A percentile compares a stretch with the other conserved stretches of the same genome.
Conservation (phyloP, 1,140 invertebrate species). For the Tribolium castaneum region DNA sequence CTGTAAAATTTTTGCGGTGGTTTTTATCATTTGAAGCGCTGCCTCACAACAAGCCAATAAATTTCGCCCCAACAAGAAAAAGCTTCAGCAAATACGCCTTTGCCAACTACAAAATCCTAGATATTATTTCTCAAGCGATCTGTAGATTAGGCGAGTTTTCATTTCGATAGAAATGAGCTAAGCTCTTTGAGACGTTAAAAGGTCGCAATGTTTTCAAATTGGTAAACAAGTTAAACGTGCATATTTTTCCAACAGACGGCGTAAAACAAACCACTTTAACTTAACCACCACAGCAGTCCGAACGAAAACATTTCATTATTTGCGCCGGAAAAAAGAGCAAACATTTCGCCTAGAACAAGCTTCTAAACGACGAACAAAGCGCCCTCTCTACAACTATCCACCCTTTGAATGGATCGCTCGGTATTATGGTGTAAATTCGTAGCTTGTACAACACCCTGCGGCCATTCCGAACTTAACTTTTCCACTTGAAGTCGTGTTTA, state of each 20-base stretch:
- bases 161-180: too few relatives aligned
- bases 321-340: not conserved
- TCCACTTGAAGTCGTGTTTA: conserved; percentile 11
- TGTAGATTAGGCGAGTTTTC: too few relatives aligned
- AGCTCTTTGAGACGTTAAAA: too few relatives aligned
- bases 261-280: not conserved
- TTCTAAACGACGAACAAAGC: not conserved
- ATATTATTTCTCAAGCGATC: too few relatives aligned
- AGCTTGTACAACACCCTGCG: not conserved
- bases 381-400: not conserved
- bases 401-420: not conserved
- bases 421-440: conserved; percentile 1
- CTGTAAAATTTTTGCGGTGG: too few relatives aligned
- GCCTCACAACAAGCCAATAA: too few relatives aligned
- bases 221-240: not conserved
- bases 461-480: not conserved
- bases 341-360: not conserved
- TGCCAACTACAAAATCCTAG: too few relatives aligned
- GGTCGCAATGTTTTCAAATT: not conserved
- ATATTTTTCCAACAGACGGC: not conserved
- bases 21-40: too few relatives aligned
- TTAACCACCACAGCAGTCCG: not conserved
- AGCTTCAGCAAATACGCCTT: too few relatives aligned
- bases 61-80: too few relatives aligned
- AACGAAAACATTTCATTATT: not conserved